Percentiles rank a stretch among this genome's conserved stretches.
These are phyloP conservation scores for Nebria brevicollis DNA, from an alignment of 2,888 invertebrate genomes.

Conservation along the genomic window DNA sequence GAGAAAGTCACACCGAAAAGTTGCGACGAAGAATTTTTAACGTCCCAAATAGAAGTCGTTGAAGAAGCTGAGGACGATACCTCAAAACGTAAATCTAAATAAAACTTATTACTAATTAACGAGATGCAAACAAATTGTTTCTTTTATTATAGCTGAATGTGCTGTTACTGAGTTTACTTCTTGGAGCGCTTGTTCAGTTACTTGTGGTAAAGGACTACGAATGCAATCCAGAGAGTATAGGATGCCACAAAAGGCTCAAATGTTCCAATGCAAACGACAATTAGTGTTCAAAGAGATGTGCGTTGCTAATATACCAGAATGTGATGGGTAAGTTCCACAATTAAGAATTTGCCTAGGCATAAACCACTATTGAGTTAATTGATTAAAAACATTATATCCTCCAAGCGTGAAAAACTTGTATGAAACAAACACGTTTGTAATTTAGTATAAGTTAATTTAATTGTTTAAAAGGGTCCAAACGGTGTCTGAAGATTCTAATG, in stretches of 20 bases:
- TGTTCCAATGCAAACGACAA: constrained; percentile 76
- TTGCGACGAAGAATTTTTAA: constrained; percentile 75
- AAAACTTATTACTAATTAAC: background rate
- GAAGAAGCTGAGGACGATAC: constrained; percentile 75
- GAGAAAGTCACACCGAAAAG: constrained; percentile 78
- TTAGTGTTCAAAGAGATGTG: constrained; percentile 92
- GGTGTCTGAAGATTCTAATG: constrained; percentile 47
- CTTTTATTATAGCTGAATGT: constrained; percentile 76
- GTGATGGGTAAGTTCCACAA: constrained; percentile 68
- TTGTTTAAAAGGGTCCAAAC: constrained; percentile 15
- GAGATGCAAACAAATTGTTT: background rate
- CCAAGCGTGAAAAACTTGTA: too few species aligned
- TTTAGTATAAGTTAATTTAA: constrained; percentile 10
- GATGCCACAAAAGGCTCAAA: constrained; percentile 76
- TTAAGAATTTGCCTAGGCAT: constrained; percentile 50
- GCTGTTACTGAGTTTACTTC: constrained; percentile 76
- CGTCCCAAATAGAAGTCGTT: constrained; percentile 68
- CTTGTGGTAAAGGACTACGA: constrained; percentile 88
- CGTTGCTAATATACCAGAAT: constrained; percentile 78
- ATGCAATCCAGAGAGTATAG: constrained; percentile 80
- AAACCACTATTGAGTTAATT: too few species aligned
- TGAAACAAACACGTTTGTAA: constrained; percentile 5
- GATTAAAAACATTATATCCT: too few species aligned
- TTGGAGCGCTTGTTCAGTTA: constrained; percentile 86
- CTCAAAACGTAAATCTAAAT: constrained; percentile 69